These are phyloP conservation scores for Kryptolebias ocellatus DNA, from an alignment of 2,797 vertebrate genomes.

Conservation along the genomic window DNA sequence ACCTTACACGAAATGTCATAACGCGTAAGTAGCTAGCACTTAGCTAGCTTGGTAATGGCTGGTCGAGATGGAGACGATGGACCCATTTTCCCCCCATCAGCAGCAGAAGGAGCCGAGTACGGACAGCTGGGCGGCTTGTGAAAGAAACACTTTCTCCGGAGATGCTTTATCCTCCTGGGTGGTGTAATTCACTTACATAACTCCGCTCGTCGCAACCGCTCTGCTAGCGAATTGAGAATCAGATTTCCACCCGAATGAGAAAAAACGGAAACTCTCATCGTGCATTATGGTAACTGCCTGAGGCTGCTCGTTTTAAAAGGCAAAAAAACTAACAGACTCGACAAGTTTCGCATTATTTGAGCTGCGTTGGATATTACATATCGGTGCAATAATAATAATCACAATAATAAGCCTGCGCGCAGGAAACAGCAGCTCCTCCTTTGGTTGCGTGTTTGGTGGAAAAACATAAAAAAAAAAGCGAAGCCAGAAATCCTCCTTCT, in stretches of 20 bases:
- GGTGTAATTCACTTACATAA: constrained; percentile 76
- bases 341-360: constrained; percentile 8
- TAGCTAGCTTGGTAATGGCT: constrained; percentile 69
- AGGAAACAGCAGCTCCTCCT: constrained; percentile 18
- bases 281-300: constrained; percentile 42
- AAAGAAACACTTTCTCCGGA: constrained; percentile 61
- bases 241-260: constrained; percentile 35
- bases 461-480: not conserved
- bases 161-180: constrained; percentile 72
- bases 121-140: constrained; percentile 70
- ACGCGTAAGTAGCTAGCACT: constrained; percentile 73
- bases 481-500: constrained; percentile 18
- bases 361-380: constrained; percentile 18
- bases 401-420: constrained; percentile 1
- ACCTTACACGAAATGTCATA: constrained; percentile 83
- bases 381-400: constrained; percentile 16
- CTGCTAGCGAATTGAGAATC: constrained; percentile 56
- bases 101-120: constrained; percentile 33
- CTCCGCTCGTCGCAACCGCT: constrained; percentile 51
- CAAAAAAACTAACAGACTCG: constrained; percentile 11
- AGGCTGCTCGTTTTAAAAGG: constrained; percentile 33
- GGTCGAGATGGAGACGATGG: constrained; percentile 69
- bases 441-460: not conserved
- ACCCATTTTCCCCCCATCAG: constrained; percentile 30
- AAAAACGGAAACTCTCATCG: constrained; percentile 32